phyloP scores from a whole-genome alignment of 2,888 invertebrate species.

The Rhopalosiphum nymphaeae region DNA sequence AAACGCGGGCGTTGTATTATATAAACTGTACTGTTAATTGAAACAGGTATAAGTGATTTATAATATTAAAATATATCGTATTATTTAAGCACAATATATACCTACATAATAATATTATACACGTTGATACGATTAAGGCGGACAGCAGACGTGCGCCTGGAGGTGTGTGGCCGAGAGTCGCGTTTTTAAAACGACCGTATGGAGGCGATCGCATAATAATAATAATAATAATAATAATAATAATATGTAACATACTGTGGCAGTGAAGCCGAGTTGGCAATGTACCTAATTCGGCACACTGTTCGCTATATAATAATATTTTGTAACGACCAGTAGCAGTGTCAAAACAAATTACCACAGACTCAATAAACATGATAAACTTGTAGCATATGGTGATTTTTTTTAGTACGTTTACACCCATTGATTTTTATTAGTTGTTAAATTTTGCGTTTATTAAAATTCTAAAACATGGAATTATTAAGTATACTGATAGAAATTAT shows the following conservation, averaged over 20 bases:
- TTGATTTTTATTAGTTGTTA: background rate
- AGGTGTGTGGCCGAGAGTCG: background rate
- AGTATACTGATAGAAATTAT: background rate
- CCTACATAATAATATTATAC: background rate
- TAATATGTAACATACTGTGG: background rate
- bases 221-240: background rate
- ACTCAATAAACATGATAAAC: background rate
- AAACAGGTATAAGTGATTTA: background rate
- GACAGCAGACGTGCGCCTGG: background rate
- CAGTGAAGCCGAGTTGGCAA: background rate
- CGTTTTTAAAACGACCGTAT: background rate
- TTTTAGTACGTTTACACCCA: background rate
- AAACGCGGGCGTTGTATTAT: background rate
- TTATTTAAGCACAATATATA: background rate
- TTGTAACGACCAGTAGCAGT: background rate
- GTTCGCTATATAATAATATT: background rate
- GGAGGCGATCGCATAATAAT: background rate
- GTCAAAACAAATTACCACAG: background rate
- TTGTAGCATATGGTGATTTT: background rate
- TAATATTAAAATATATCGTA: background rate
- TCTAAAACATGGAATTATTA: background rate
- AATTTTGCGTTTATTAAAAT: background rate
- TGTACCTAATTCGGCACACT: background rate
- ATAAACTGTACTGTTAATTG: background rate
- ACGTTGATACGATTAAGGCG: conserved; percentile 21